Evolutionary conservation across 2,888 invertebrate genomes (phyloP), one percentile per base, ranked within the genome.

Genomic region (Entomobrya proxima): DNA sequence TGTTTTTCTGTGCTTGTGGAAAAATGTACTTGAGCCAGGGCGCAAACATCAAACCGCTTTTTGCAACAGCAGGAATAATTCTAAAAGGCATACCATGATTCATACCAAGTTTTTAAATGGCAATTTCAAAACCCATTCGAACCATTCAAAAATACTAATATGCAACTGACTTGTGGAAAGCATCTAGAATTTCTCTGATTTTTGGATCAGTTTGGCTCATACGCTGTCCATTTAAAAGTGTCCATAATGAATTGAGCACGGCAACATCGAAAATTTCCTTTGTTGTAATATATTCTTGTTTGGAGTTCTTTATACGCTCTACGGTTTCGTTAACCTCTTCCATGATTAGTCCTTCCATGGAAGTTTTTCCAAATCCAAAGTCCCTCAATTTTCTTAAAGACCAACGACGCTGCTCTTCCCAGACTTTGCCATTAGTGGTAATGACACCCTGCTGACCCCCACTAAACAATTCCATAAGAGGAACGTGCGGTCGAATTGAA

Each of bases 351-450:
- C 81, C 81, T 32, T 81, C 82, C 82, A 82, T 82, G 13, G 75
- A 61, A 1, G 74, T 74, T 24, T 75, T 82, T 13, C 82, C 82
- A 24, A 75, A 64, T n/a, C 82, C 82, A 40, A 50, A 82, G 24
- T 82, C 82, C 1, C 75, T 18, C 7, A 82, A 27, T 35, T 61
- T 82, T 21, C 75, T 15, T 0, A 82, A 50, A 3, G 35, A 15
- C 82, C 82, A 82, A 4, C 82, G 74, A 18, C 82, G 21, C n/a
- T 75, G 74, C 24, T 82, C 82, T 37, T 82, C 82, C 82, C 82
- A 82, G 0, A 1, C 6, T 5, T 27, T 1, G 0, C 80, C 80
- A 44, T 40, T 58, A 18, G 72, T 72, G 44, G 7, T 44, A 11
- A 81, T 40, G 0, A 81, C 58, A 0, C 82, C 82, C 2, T 82